These are phyloP conservation scores for Tridacna gigas DNA, from an alignment of 2,888 invertebrate genomes.

Conservation along the genomic window DNA sequence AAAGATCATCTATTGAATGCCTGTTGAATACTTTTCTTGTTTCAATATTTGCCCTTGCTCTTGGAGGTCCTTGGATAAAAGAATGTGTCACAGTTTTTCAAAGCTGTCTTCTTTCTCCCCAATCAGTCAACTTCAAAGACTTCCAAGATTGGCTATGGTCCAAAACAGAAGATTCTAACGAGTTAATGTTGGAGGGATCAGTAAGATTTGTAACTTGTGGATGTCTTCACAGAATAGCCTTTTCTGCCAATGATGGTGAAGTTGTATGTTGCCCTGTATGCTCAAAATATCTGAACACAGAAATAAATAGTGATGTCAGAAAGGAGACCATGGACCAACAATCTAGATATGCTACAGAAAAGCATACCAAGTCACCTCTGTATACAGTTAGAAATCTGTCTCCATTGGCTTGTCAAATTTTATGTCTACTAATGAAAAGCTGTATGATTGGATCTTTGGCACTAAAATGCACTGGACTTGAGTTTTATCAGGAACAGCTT, in stretches of 20 bases:
- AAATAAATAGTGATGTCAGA: background rate
- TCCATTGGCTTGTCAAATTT: constrained; percentile 21
- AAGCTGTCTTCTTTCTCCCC: constrained; percentile 11
- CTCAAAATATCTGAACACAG: background rate
- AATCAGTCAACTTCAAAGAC: too few relatives aligned
- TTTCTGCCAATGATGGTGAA: background rate
- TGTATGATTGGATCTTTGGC: constrained; percentile 44
- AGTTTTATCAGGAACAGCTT: background rate
- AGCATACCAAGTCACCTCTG: background rate
- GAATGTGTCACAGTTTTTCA: constrained; percentile 1
- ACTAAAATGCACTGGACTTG: constrained; percentile 10
- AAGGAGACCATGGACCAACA: background rate
- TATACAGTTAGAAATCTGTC: constrained; percentile 31
- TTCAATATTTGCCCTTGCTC: background rate
- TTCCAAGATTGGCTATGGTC: too few relatives aligned
- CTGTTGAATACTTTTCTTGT: constrained; percentile 28
- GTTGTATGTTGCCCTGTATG: background rate
- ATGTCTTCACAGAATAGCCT: constrained; percentile 1
- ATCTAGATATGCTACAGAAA: background rate
- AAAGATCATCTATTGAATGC: constrained; percentile 21
- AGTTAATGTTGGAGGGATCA: too few relatives aligned
- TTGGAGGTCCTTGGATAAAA: too few relatives aligned
- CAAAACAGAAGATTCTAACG: too few relatives aligned
- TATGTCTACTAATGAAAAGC: constrained; percentile 36
- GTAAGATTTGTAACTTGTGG: background rate